Evolutionary conservation across 2,888 invertebrate genomes (phyloP), one percentile per base, ranked within the genome.

Genomic region (Eupithecia vulgata): DNA sequence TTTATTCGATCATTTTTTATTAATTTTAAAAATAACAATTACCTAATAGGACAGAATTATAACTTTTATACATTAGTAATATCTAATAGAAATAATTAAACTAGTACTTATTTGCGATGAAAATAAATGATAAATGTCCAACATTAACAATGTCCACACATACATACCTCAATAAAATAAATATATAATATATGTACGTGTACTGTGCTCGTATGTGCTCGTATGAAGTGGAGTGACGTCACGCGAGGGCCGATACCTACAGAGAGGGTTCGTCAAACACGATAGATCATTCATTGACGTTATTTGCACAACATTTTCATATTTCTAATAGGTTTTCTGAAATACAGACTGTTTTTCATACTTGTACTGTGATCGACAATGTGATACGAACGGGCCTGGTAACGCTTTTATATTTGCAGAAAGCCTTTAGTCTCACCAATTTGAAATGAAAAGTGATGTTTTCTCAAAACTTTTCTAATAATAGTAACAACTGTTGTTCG

Each of bases 241-340:
- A 70, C 52, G n/a, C 64, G 17, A 17, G 40, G 40, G 52, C 17
- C 67, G 71, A 67, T 67, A 4, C 30, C 30, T 1, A 72, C 65
- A 64, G 45, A 64, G 72, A 74, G 73, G 76, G 76, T 59, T 73
- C 66, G 57, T 67, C 79, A 78, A 79, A 79, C 80, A 79, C 73
- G 74, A 80, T 80, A 69, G 70, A 79, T 80, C 80, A 79, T 70
- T 37, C 40, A 25, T 42, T 75, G 76, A 77, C 77, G 15, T 70
- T 80, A 74, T 80, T 79, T 80, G 76, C 72, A 62, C 72, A 71
- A 66, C 30, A 75, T 76, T 71, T 77, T 77, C 77, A 79, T 79
- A 79, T 77, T 70, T 76, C 65, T 79, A 79, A 79, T 78, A 76
- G 79, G 68, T 62, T 69, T 73, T 68, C 76, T 76, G 72, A 69